phyloP scores from a whole-genome alignment of 2,113 vertebrate species.

The Hydropotes inermis region DNA sequence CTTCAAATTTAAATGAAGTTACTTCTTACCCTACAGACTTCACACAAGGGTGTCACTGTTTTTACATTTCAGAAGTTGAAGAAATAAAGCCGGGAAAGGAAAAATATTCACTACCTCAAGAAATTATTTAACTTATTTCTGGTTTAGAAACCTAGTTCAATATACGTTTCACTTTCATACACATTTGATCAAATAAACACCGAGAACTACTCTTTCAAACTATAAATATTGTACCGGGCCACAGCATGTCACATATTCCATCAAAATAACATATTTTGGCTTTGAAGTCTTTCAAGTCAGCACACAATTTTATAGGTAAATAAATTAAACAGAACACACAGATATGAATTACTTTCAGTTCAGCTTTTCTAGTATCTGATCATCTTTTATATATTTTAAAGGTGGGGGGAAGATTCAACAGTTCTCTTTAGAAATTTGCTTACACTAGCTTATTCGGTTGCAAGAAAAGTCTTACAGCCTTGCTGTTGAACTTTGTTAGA shows the following conservation, averaged over 20 bases:
- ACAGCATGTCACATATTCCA: conserved; percentile 69
- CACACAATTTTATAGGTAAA: conserved; percentile 49
- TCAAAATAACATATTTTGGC: conserved; percentile 57
- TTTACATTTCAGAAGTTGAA: neutral
- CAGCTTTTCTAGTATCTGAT: conserved; percentile 5
- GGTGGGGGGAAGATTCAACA: neutral
- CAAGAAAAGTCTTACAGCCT: neutral
- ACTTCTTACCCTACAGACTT: neutral
- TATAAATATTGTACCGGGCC: conserved; percentile 75
- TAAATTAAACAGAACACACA: conserved; percentile 24
- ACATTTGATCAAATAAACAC: conserved; percentile 76
- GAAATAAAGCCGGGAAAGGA: conserved; percentile 10
- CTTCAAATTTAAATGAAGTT: neutral
- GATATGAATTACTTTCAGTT: conserved; percentile 28
- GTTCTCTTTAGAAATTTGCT: neutral
- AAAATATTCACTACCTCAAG: neutral
- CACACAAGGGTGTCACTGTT: neutral
- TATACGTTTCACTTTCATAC: conserved; percentile 71
- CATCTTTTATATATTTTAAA: neutral
- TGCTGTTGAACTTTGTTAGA: neutral
- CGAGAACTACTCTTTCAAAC: conserved; percentile 73
- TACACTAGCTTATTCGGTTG: neutral
- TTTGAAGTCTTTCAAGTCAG: conserved; percentile 51
- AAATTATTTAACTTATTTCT: conserved; percentile 36
- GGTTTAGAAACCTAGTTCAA: conserved; percentile 22